Base-by-base conservation (phyloP, 2,797 vertebrate genomes). In the Darevskia mixta region DNA sequence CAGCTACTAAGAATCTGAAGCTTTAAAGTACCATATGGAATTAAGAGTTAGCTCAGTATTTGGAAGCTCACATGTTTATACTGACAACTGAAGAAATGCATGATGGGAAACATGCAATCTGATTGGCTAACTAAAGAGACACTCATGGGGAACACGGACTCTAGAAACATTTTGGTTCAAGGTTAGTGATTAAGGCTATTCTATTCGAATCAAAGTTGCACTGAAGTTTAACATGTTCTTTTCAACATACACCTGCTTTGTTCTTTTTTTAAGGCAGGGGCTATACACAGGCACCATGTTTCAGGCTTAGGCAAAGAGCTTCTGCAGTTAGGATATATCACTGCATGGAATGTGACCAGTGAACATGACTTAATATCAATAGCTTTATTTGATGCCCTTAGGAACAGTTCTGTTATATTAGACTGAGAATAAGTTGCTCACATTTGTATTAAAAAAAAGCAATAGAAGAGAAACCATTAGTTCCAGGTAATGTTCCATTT, bases 321-420 rank as follows among this genome's bases (percentile, higher is more conserved):
- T 0, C 25, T 0, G 77, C 0, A 41, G 85, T 55, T 82, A 92
- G 85, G 79, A 55, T 5, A 0, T 0, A 0, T 87, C 90, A 92
- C 91, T 4, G 20, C 2, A 17, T 88, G 92, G 91, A 92, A 93
- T 77, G 81, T 0, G 32, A 91, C 79, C 85, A 5, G 58, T 76
- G 79, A 82, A 73, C 73, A 43, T 55, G 86, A 83, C 88, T 91
- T 32, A 66, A 88, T 66, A 58, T 84, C 61, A 79, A 32, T 55
- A 13, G 69, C 89, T 76, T 2, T 41, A 27, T 64, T 66, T 86
- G 85, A 78, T 0, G 35, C 71, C 89, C 89, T 32, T 4, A 3
- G 3, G 9, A 73, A n/a, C 55, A n/a, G 3, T 25, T 1, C 38
- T 49, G 6, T 69, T 85, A 76, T 9, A 0, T 10, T 69, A 8